Evolutionary conservation across 2,888 invertebrate genomes (phyloP), one percentile per base, ranked within the genome.

Genomic region (Euzophera pinguis): DNA sequence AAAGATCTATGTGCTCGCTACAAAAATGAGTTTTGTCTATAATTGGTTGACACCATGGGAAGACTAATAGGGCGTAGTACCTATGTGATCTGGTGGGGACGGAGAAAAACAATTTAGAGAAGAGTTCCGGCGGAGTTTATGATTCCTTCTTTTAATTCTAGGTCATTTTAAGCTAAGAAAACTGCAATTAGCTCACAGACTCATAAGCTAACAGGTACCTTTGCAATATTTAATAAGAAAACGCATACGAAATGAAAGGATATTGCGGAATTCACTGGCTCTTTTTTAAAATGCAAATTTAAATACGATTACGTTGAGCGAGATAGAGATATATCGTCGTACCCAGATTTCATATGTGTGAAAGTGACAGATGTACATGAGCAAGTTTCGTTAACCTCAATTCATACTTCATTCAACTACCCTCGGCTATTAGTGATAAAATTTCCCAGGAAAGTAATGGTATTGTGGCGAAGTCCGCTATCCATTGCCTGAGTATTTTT

Each of bases 211-310:
- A 49, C 55, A 13, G 9, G 4, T 14, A 45, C 32, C 16, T 45
- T 7, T 45, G 16, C 14, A 29, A 14, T 5, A 14, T 65, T 71
- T 63, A 76, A 77, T 75, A 73, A 71, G 67, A 56, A 73, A 72
- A 73, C 67, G 74, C 77, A 76, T 75, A 72, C 68, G 67, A 67
- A 80, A 74, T 76, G 76, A 74, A 70, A 67, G 72, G 69, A 76
- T 74, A 78, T 76, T 73, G 73, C 75, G 71, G 66, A 61, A 62
- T 64, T 66, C 59, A 61, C 60, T 58, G 57, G 59, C 63, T 66
- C 74, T 78, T 76, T 79, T 81, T 71, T 73, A 75, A 78, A 70
- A 81, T 80, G 80, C 74, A 80, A 78, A 80, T 80, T 76, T 74
- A 71, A 77, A 81, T 77, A 64, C 70, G 75, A 78, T 80, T 75